Conservation (phyloP, 2,797 vertebrate genomes). For the Peromyscus aztecus region DNA sequence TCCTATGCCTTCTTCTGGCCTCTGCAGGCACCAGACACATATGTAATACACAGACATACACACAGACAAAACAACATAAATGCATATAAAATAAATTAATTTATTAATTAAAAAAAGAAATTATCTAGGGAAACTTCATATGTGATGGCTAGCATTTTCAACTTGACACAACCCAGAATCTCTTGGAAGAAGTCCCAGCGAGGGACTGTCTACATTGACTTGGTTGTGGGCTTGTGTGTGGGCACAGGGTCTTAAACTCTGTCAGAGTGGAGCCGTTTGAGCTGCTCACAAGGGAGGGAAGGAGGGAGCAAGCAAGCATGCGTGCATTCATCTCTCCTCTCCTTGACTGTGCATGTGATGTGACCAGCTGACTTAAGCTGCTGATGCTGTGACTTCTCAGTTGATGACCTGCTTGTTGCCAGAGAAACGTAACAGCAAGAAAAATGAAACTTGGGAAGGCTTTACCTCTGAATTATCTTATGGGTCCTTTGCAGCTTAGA, state of each 20-base stretch:
- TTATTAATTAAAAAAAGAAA: not conserved
- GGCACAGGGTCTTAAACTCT: not conserved
- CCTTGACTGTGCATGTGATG: not conserved
- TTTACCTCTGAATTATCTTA: not conserved
- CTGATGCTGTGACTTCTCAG: not conserved
- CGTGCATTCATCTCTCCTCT: not conserved
- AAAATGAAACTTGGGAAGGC: not conserved
- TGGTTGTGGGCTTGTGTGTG: not conserved
- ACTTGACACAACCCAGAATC: not conserved
- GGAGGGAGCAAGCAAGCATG: rapidly evolving
- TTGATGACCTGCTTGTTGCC: not conserved
- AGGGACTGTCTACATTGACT: not conserved
- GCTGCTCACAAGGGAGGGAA: too few species aligned
- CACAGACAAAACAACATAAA: not conserved
- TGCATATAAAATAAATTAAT: not conserved
- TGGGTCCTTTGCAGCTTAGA: not conserved
- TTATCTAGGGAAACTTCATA: not conserved
- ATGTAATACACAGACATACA: not conserved
- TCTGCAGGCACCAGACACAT: not conserved
- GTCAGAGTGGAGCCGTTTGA: not conserved
- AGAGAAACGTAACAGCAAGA: not conserved
- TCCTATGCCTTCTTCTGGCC: not conserved
- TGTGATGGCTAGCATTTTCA: not conserved
- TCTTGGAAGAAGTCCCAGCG: not conserved
- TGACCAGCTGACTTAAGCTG: not conserved